These are phyloP conservation scores for Calephelis perditalis DNA, from an alignment of 2,888 invertebrate species.

Conservation along the genomic window DNA sequence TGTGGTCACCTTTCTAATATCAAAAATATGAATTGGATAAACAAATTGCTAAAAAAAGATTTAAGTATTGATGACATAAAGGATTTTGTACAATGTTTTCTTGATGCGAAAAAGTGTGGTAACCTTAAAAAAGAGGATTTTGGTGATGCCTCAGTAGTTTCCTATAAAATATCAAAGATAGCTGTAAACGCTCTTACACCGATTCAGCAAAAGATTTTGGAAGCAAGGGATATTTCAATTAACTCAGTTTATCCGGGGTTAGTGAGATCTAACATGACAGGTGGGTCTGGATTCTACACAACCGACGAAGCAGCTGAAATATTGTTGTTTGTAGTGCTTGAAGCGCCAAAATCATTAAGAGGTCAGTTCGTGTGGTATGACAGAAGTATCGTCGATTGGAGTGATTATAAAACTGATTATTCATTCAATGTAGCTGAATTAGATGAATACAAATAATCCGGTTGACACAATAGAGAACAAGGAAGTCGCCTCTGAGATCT, in stretches of 20 bases:
- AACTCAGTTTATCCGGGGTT: conserved; percentile 86
- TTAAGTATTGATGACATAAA: conserved; percentile 47
- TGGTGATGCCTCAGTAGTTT: conserved; percentile 51
- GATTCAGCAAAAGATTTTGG: conserved; percentile 80
- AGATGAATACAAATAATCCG: too few relatives aligned
- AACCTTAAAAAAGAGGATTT: conserved; percentile 43
- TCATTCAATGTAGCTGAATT: conserved; percentile 40
- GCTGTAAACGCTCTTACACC: conserved; percentile 82
- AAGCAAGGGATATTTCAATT: conserved; percentile 71
- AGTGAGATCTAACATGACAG: conserved; percentile 87
- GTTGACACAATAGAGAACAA: too few relatives aligned
- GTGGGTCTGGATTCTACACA: conserved; percentile 75
- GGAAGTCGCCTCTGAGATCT: too few relatives aligned
- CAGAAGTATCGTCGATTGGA: conserved; percentile 77
- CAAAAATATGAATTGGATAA: conserved; percentile 60
- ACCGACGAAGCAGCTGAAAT: conserved; percentile 77
- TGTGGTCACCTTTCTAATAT: conserved; percentile 48
- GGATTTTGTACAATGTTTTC: conserved; percentile 80
- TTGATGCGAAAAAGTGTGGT: conserved; percentile 55
- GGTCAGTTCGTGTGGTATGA: conserved; percentile 82
- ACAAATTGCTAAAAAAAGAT: conserved; percentile 44
- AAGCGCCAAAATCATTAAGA: conserved; percentile 68
- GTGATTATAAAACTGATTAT: conserved; percentile 46
- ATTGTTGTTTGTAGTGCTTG: conserved; percentile 71
- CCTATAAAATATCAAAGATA: conserved; percentile 85